Evolutionary conservation across 2,888 invertebrate species (phyloP).

Genomic region (Eucera pruinosa): DNA sequence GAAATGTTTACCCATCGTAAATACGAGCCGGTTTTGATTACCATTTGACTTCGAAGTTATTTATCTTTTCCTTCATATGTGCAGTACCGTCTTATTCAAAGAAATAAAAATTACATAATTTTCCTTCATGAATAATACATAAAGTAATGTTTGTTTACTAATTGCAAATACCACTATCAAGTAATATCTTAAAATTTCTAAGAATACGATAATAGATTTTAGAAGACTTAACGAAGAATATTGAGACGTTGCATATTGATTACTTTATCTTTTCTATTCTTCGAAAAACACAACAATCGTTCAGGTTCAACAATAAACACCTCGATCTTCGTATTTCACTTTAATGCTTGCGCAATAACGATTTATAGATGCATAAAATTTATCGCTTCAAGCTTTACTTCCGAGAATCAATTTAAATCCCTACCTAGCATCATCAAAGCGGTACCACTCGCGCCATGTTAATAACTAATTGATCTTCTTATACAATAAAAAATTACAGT

Average conservation of each 20-base stretch:
- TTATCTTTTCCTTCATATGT: neutral
- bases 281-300: too few species aligned
- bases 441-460: neutral
- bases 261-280: too few species aligned
- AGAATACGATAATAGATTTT: neutral
- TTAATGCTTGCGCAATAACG: neutral
- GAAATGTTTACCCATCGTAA: conserved; percentile 1
- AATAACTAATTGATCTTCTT: neutral
- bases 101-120: neutral
- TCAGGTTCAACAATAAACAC: conserved; percentile 8
- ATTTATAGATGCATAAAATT: conserved; percentile 17
- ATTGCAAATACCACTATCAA: conserved; percentile 15
- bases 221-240: too few species aligned
- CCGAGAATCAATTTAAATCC: conserved; percentile 14
- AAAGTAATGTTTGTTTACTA: too few species aligned
- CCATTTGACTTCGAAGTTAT: neutral
- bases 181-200: neutral
- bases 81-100: neutral
- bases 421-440: neutral
- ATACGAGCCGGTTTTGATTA: neutral
- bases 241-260: too few species aligned
- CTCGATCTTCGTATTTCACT: neutral
- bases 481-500: conserved; percentile 8
- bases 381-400: conserved; percentile 14
- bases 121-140: too few species aligned